phyloP scores from a whole-genome alignment of 2,888 invertebrate genomes.

The Herminia tarsipennalis region DNA sequence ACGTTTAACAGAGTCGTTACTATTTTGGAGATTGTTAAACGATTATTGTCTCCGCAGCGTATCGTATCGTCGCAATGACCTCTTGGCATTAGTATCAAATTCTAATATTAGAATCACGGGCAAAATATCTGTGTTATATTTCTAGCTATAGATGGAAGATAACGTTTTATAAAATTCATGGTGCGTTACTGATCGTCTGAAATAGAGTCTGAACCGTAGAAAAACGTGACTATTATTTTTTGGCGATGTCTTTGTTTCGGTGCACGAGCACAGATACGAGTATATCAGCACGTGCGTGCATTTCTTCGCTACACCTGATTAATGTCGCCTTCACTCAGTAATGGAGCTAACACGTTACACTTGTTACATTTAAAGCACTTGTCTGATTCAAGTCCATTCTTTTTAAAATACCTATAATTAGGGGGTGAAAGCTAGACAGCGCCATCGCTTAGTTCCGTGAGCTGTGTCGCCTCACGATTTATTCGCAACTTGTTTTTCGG shows the following conservation, averaged over 20 bases:
- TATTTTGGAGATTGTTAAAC: slow-evolving; percentile 24
- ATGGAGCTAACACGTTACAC: slow-evolving; percentile 42
- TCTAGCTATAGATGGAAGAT: background rate
- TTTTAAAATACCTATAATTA: slow-evolving; percentile 68
- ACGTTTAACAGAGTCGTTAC: slow-evolving; percentile 25
- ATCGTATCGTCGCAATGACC: no score
- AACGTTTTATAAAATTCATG: slow-evolving; percentile 8
- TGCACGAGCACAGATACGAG: slow-evolving; percentile 1
- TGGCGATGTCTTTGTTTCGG: slow-evolving; percentile 13
- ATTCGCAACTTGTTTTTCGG: slow-evolving; percentile 41
- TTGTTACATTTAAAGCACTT: slow-evolving; percentile 48
- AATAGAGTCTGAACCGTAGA: slow-evolving; percentile 9
- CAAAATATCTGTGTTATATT: background rate
- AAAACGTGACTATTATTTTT: slow-evolving; percentile 24
- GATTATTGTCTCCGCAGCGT: no score
- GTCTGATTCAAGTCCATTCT: slow-evolving; percentile 63
- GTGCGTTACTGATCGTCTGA: background rate
- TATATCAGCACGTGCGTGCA: slow-evolving; percentile 8
- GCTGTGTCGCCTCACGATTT: slow-evolving; percentile 58
- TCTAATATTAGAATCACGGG: no score
- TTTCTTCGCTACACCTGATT: slow-evolving; percentile 46
- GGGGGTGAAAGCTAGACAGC: slow-evolving; percentile 67
- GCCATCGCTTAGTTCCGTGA: slow-evolving; percentile 61
- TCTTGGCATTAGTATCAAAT: no score
- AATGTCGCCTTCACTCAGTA: slow-evolving; percentile 48